Conservation (phyloP, 1,140 invertebrate species). For the Probaryconus sp. region DNA sequence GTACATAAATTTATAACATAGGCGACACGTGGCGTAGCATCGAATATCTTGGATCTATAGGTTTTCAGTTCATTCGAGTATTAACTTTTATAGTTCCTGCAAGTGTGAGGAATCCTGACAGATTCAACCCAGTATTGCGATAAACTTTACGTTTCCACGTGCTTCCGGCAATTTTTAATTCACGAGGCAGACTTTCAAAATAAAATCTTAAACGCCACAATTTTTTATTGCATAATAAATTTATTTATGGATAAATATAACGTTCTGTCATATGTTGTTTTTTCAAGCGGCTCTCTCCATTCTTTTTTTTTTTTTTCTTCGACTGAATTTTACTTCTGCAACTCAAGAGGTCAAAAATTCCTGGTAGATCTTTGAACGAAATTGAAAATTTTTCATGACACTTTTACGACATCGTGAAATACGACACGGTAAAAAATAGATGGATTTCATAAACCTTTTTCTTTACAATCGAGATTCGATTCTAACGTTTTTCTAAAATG, state of each 20-base stretch:
- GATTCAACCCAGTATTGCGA: conserved; percentile 17
- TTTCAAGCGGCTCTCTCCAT: neutral
- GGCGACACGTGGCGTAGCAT: conserved; percentile 31
- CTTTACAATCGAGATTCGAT: conserved; percentile 19
- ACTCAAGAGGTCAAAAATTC: conserved; percentile 23
- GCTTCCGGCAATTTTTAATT: conserved; percentile 24
- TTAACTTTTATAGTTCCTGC: conserved; percentile 51
- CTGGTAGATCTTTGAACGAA: conserved; percentile 23
- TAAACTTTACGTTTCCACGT: conserved; percentile 35
- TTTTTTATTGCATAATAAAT: conserved; percentile 22
- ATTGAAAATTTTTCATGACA: conserved; percentile 49
- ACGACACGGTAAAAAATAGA: conserved; percentile 17
- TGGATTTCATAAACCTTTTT: conserved; percentile 41
- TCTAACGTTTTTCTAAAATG: conserved; percentile 14
- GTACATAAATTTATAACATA: conserved; percentile 42
- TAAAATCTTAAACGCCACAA: conserved; percentile 2
- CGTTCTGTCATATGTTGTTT: neutral
- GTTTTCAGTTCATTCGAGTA: conserved; percentile 53
- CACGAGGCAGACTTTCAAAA: neutral
- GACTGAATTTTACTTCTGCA: neutral
- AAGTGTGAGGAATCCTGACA: conserved; percentile 30
- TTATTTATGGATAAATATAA: conserved; percentile 29
- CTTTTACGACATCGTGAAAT: conserved; percentile 48
- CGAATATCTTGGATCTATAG: conserved; percentile 46
- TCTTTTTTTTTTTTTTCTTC: neutral